These are phyloP conservation scores for Spilarctia lutea DNA, from an alignment of 2,888 invertebrate genomes.

Conservation along the genomic window DNA sequence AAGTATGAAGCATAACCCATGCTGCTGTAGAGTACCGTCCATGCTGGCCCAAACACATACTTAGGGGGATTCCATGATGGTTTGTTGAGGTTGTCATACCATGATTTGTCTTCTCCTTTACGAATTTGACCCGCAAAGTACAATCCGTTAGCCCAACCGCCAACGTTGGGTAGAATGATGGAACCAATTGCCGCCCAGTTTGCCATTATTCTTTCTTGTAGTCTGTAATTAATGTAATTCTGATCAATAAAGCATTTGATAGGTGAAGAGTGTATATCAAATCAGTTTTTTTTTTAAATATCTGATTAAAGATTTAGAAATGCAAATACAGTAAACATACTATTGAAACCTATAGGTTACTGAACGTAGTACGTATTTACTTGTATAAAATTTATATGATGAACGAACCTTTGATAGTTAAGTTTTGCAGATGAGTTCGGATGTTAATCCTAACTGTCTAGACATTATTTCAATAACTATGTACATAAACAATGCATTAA, in stretches of 20 bases:
- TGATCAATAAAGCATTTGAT: neutral
- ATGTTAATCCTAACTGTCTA: no score
- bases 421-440: no score
- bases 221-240: slow-evolving; percentile 40
- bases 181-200: slow-evolving; percentile 73
- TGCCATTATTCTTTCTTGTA: slow-evolving; percentile 63
- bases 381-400: no score
- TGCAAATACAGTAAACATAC: neutral
- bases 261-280: neutral
- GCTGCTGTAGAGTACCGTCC: slow-evolving; percentile 92
- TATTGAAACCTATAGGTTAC: no score
- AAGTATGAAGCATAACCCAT: slow-evolving; percentile 96
- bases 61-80: slow-evolving; percentile 92
- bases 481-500: no score
- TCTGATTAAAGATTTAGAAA: neutral
- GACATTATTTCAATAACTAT: no score
- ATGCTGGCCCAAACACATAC: slow-evolving; percentile 92
- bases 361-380: no score
- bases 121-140: slow-evolving; percentile 89
- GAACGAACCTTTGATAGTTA: no score
- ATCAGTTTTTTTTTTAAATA: neutral
- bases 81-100: slow-evolving; percentile 82
- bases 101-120: slow-evolving; percentile 65
- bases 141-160: slow-evolving; percentile 86
- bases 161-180: slow-evolving; percentile 61